Evolutionary conservation across 2,888 invertebrate genomes (phyloP), one percentile per base, ranked within the genome.

Genomic region (Torymus auratus): DNA sequence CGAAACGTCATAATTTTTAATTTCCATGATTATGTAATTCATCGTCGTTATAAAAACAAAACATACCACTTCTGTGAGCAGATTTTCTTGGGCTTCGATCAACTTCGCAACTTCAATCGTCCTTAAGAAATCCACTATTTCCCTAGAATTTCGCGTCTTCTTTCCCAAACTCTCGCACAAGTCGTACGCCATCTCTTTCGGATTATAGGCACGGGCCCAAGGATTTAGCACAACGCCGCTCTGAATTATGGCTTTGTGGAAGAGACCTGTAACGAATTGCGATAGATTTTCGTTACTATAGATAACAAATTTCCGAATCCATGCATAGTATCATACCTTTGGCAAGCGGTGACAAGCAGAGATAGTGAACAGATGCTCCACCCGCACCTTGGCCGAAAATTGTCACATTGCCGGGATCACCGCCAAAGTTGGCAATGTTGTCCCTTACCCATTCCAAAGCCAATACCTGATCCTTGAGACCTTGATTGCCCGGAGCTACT

Each of bases 171-270:
- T 14, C 2, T 83, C 83, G 1, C 86, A 86, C 7, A 89, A 15
- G 58, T 74, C 28, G n/a, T 83, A 83, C 15, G 82, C 87, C n/a
- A 73, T 78, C 11, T 62, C 55, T n/a, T 55, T 82, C 1, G 86
- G 83, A 41, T 86, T 76, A 5, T 68, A 17, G 0, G 62, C 55
- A 23, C 1, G 20, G 5, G 86, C 83, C 87, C 87, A 88, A 0
- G 86, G 84, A 83, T 86, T 88, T 0, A 81, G 1, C 0, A 71
- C 80, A 0, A 83, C 84, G 2, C 89, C 89, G 65, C 90, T 90
- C 75, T 89, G 89, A 0, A 77, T 7, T 60, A 90, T 89, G 0
- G 85, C 89, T 78, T 88, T 89, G 72, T 89, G 88, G 70, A 87
- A 89, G 53, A 90, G 83, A 61, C 89, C 90, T 90, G 65, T 13